Evolutionary conservation across 37 sponge, comb jelly and placozoan species (phyloP).

Genomic region (Mnemiopsis leidyi): DNA sequence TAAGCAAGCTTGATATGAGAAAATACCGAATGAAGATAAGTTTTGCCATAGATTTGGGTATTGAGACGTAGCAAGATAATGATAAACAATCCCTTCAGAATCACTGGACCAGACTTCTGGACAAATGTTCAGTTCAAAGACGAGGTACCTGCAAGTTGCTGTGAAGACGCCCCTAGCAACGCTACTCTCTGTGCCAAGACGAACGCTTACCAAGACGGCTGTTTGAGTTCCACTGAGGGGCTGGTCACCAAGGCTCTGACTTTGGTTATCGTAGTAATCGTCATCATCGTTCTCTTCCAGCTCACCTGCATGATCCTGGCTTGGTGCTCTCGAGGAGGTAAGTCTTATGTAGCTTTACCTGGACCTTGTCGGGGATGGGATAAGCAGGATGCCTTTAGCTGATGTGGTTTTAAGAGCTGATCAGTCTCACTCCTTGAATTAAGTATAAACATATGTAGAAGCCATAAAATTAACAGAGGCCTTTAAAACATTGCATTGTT

Average conservation of each 20-base stretch:
- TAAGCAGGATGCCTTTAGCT: too few species aligned
- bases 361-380: too few species aligned
- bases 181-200: not conserved
- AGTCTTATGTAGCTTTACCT: too few species aligned
- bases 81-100: not conserved
- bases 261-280: not conserved
- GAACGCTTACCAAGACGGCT: not conserved
- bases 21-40: not conserved
- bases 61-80: too few species aligned
- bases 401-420: too few species aligned
- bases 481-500: too few species aligned
- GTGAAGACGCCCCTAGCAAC: not conserved
- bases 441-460: too few species aligned
- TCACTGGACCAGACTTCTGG: slow-evolving; percentile 1
- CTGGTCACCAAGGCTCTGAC: not conserved
- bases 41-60: not conserved
- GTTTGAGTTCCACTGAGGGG: not conserved
- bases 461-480: too few species aligned
- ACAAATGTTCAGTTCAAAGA: not conserved
- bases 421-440: too few species aligned
- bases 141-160: slow-evolving; percentile 5
- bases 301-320: slow-evolving; percentile 4
- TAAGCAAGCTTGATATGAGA: too few species aligned
- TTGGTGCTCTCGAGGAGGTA: slow-evolving; percentile 23
- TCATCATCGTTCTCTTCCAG: not conserved